Evolutionary conservation across 35 echinoderm and acorn worm species (phyloP), one percentile per base, ranked within the genome.

Genomic region (Ophioderma brevispina): DNA sequence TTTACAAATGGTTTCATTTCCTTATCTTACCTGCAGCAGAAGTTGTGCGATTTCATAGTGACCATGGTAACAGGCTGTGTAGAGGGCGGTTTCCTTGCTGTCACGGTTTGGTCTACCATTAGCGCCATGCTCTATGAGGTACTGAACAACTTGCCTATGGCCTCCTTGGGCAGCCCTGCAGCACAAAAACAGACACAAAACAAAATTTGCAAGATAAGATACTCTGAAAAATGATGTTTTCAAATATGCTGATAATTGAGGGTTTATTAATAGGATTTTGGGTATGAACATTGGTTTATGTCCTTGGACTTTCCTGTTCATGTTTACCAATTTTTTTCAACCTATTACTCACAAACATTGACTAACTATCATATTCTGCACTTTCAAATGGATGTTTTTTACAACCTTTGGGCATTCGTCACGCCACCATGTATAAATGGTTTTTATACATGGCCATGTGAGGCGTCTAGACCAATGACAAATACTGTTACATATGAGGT

Each of bases 1-100:
- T n/a, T n/a, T n/a, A n/a, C n/a, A n/a, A n/a, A n/a, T n/a, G n/a
- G n/a, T n/a, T n/a, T n/a, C n/a, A n/a, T n/a, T n/a, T n/a, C n/a
- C n/a, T n/a, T n/a, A n/a, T n/a, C 84, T 40, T 78, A 99, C 97
- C 91, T 99, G 64, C 17, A 99, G 87, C 0, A 99, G 80, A 10
- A 86, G 82, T 32, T 93, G 78, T 4, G 94, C 91, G 19, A 99
- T 78, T 13, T 86, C 75, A 35, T 77, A 63, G 55, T 93, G 84
- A 14, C 93, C 97, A 81, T 94, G 85, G 31, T 87, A 52, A 76
- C 97, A 99, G 17, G 93, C 97, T 13, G 91, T 82, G 39, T 99
- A 92, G 35, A 99, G 88, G 36, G 97, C 83, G 18, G 97, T 95
- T 76, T 90, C 87, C 81, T 90, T 93, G 41, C 83, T 88, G 31